Percentiles rank a stretch among this genome's conserved stretches.
Conservation (phyloP, 2,888 invertebrate species). For the Dynastes maya region DNA sequence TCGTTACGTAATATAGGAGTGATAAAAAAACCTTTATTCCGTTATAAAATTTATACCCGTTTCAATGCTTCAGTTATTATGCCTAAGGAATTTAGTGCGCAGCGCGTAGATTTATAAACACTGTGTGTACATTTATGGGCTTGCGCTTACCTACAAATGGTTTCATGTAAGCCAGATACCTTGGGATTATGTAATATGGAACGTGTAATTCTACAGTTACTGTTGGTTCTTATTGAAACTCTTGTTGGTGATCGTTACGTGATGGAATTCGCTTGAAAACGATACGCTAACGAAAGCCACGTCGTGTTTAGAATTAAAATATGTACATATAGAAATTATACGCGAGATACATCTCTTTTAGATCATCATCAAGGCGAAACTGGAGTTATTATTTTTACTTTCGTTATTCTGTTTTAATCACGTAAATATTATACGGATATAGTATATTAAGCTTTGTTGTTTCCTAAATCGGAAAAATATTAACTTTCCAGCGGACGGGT, state of each 20-base stretch:
- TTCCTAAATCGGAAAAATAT: too few relatives aligned
- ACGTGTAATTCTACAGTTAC: conserved; percentile 2
- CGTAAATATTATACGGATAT: too few relatives aligned
- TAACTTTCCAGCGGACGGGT: too few relatives aligned
- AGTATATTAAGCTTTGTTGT: too few relatives aligned
- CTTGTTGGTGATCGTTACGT: not conserved
- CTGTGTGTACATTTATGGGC: conserved; percentile 27
- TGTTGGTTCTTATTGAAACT: conserved; percentile 4
- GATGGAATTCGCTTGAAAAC: too few relatives aligned
- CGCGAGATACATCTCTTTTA: too few relatives aligned
- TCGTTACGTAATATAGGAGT: conserved; percentile 35
- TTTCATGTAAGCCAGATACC: conserved; percentile 5
- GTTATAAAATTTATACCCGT: conserved; percentile 48
- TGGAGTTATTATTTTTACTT: too few relatives aligned
- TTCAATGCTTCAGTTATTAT: conserved; percentile 42
- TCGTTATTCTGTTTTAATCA: too few relatives aligned
- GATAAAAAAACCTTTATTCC: conserved; percentile 25
- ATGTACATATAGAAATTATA: not conserved
- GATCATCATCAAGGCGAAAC: too few relatives aligned
- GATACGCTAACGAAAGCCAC: too few relatives aligned
- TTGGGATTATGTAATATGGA: conserved; percentile 30
- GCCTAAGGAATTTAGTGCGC: conserved; percentile 28
- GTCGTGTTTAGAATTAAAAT: not conserved
- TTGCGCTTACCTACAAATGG: conserved; percentile 14
- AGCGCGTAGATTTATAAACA: conserved; percentile 19